These are phyloP conservation scores for Drosophila lacertosa DNA, from an alignment of 1,140 invertebrate genomes.

Conservation along the genomic window DNA sequence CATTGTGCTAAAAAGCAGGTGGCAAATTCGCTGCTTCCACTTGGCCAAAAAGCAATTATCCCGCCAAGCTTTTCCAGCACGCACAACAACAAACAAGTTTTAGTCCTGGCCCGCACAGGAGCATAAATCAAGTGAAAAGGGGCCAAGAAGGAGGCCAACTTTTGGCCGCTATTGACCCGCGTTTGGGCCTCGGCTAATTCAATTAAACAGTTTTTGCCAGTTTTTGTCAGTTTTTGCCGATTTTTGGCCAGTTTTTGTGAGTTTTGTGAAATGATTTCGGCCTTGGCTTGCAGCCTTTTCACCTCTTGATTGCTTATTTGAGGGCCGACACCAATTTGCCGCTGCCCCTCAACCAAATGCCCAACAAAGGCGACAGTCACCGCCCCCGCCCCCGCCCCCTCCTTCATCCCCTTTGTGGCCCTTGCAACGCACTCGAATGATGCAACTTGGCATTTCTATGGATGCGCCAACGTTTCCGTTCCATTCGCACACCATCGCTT, in stretches of 20 bases:
- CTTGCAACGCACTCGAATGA: slow-evolving; percentile 36
- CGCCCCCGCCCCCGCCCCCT: background rate
- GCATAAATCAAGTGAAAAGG: slow-evolving; percentile 9
- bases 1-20: slow-evolving; percentile 1
- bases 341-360: slow-evolving; percentile 8
- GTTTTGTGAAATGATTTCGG: slow-evolving; percentile 21
- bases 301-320: slow-evolving; percentile 75
- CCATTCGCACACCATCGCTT: slow-evolving; percentile 58
- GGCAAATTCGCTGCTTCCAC: background rate
- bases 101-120: background rate
- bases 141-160: background rate
- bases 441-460: slow-evolving; percentile 78
- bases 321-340: slow-evolving; percentile 27
- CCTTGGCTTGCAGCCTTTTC: slow-evolving; percentile 53
- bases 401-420: slow-evolving; percentile 11
- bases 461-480: slow-evolving; percentile 56
- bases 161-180: slow-evolving; percentile 23
- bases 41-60: slow-evolving; percentile 20
- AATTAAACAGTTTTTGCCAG: slow-evolving; percentile 39
- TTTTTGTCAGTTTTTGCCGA: slow-evolving; percentile 1
- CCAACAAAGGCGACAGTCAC: slow-evolving; percentile 61
- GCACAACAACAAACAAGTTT: slow-evolving; percentile 18
- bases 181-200: slow-evolving; percentile 26
- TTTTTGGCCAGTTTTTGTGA: background rate
- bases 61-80: background rate